A percentile compares a stretch with the other conserved stretches of the same genome.
These are phyloP conservation scores for Psophia crepitans DNA, from an alignment of 2,113 vertebrate species.

Conservation along the genomic window DNA sequence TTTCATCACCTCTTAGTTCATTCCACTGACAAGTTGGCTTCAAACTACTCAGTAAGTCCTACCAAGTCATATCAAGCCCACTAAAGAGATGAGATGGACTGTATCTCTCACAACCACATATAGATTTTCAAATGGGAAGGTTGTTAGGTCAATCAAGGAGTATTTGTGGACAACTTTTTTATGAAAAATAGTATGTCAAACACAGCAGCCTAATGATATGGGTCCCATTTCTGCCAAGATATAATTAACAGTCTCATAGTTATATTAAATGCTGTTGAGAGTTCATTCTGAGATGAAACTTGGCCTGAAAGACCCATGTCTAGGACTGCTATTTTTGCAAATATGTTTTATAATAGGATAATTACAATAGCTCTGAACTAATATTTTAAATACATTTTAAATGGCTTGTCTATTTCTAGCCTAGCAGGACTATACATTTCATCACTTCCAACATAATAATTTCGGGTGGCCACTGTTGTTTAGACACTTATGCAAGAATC, in stretches of 20 bases:
- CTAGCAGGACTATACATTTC: background rate
- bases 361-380: background rate
- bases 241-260: background rate
- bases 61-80: background rate
- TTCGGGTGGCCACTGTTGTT: background rate
- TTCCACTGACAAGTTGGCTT: background rate
- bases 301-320: background rate
- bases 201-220: background rate
- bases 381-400: background rate
- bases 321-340: background rate
- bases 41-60: background rate
- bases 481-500: background rate
- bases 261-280: background rate
- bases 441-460: background rate
- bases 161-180: background rate
- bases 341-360: background rate
- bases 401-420: background rate
- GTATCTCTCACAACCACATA: background rate
- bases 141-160: background rate
- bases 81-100: background rate
- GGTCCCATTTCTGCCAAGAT: background rate
- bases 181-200: background rate
- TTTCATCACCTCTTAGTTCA: background rate
- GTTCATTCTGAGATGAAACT: slow-evolving; percentile 20
- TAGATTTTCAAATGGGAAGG: background rate